Evolutionary conservation across 2,888 invertebrate species (phyloP), one percentile per base, ranked within the genome.

Genomic region (Creontiades dilutus): DNA sequence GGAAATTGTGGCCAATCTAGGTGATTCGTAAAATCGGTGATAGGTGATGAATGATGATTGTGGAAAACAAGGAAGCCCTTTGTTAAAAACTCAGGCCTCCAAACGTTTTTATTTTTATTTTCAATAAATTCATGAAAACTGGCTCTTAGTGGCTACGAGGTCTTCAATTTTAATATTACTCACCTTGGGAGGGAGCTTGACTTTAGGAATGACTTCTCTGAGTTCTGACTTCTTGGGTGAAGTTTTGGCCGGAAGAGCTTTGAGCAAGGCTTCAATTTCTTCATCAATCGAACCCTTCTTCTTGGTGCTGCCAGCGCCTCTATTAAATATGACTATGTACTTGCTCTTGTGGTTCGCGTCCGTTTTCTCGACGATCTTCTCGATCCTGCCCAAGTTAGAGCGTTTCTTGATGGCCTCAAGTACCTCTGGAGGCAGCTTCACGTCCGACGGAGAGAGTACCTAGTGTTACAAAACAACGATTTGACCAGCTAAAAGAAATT

Each of bases 271-370:
- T 80, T 88, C 88, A 37, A 88, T 88, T 11, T 88, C 88, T 12
- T 78, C 78, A 19, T 88, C 88, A 4, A 76, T 78, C 9, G 80
- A 78, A 52, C 78, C 23, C 16, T 78, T 88, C 28, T 80, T 88
- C 55, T 52, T 78, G 12, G 85, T 28, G 14, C 28, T 23, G 4
- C 61, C 23, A 14, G 23, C 12, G 28, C 88, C 52, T 23, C 52
- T 48, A 55, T 88, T 88, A 80, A 88, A 88, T 55, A 88, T 88
- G 2, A 88, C 88, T 11, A 88, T 88, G 57, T 88, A 88, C 55
- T 88, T 88, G 80, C 88, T 88, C 80, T 88, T 88, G n/a, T 88
- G 57, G 52, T 88, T 88, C 16, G 48, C 80, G 57, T 88, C 88
- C 19, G 88, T 88, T 52, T 88, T 88, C 28, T 88, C 88, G 14